phyloP scores from a whole-genome alignment of 2,888 invertebrate genomes.

The Drosophila diplacantha region DNA sequence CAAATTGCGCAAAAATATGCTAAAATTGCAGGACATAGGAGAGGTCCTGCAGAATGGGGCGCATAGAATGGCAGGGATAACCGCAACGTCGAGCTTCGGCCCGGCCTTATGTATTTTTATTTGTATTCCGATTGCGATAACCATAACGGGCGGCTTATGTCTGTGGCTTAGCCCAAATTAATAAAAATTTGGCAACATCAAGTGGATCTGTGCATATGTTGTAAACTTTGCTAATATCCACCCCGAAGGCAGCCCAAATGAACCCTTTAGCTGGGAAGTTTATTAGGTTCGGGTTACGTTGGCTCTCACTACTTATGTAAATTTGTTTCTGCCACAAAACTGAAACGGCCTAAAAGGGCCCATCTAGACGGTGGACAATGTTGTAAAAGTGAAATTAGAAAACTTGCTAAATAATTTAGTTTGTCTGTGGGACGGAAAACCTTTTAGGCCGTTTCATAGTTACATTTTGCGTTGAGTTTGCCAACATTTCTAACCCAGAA shows the following conservation, averaged over 20 bases:
- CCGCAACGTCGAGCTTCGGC: slow-evolving; percentile 20
- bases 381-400: slow-evolving; percentile 64
- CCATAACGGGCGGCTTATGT: slow-evolving; percentile 37
- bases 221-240: slow-evolving; percentile 57
- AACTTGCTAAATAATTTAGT: slow-evolving; percentile 70
- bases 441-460: slow-evolving; percentile 49
- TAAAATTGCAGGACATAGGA: slow-evolving; percentile 44
- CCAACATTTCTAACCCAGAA: slow-evolving; percentile 10
- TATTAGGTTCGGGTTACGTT: slow-evolving; percentile 56
- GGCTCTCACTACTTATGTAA: slow-evolving; percentile 49
- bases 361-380: slow-evolving; percentile 37
- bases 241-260: slow-evolving; percentile 49
- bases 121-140: slow-evolving; percentile 9
- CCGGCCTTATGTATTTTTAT: slow-evolving; percentile 21
- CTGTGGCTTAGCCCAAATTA: slow-evolving; percentile 68
- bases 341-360: slow-evolving; percentile 19
- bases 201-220: slow-evolving; percentile 58
- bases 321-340: slow-evolving; percentile 38
- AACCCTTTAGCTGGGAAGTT: slow-evolving; percentile 57
- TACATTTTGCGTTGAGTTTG: slow-evolving; percentile 35
- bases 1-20: slow-evolving; percentile 66
- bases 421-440: slow-evolving; percentile 36
- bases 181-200: slow-evolving; percentile 58
- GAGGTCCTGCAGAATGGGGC: slow-evolving; percentile 10
- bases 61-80: slow-evolving; percentile 34